Percentiles rank a stretch among this genome's conserved stretches.
Evolutionary conservation across 2,113 vertebrate genomes (phyloP).

Genomic region (Falcunculus frontatus): DNA sequence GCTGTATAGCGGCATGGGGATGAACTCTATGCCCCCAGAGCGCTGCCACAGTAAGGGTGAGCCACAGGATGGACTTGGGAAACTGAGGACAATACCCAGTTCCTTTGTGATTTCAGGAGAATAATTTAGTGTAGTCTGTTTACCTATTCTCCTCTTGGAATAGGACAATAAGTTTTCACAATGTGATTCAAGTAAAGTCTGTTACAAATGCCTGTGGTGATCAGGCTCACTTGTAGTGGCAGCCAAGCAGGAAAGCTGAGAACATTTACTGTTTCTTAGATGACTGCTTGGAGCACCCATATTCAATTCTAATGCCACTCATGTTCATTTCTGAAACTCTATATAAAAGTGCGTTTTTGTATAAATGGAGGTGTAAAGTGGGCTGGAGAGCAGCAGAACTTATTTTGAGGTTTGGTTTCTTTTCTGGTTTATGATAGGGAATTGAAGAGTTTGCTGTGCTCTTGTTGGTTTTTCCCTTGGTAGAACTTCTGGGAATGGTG

Average conservation of each 20-base stretch:
- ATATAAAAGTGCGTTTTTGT: neutral
- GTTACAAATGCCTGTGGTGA: accelerated
- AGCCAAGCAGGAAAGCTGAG: neutral
- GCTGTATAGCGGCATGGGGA: neutral
- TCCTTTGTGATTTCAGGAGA: neutral
- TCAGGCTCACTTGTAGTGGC: neutral
- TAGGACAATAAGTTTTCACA: neutral
- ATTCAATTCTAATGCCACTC: neutral
- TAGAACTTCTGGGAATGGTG: neutral
- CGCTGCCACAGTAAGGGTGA: accelerated
- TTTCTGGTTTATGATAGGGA: neutral
- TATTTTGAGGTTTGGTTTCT: neutral
- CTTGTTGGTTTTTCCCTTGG: accelerated
- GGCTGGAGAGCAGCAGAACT: neutral
- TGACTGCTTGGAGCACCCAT: neutral
- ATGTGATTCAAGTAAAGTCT: neutral
- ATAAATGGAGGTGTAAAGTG: neutral
- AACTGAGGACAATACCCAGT: neutral
- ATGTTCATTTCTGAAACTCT: neutral
- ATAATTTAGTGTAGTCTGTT: neutral
- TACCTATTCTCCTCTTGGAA: neutral
- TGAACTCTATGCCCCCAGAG: neutral
- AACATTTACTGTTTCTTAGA: neutral
- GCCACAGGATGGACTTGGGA: neutral
- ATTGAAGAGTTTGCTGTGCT: neutral